Base-by-base conservation (phyloP, 2,888 invertebrate genomes). In the Osedax frankpressi region DNA sequence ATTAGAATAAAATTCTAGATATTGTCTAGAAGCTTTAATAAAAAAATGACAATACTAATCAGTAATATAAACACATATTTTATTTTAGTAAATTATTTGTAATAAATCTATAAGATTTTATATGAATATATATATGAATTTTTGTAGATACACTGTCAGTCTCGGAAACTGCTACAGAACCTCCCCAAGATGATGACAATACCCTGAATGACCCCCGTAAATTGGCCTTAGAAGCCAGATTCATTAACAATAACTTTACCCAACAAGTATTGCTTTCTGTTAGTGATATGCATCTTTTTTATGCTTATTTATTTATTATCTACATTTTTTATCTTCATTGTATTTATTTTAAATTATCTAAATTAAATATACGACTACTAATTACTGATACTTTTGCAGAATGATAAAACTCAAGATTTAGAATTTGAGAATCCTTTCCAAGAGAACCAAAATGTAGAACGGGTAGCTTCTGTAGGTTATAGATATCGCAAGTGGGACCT, bases 221-320 rank as follows among this genome's bases (percentile, higher is more conserved):
- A 86, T 88, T 98, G 77, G 95, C 96, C 0, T 88, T 97, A 11
- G 98, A 98, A 84, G 98, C 98, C 0, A 96, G 97, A 0, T 96
- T 95, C 84, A 96, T 98, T 82, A 98, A 99, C 86, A 96, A 97
- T 83, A 99, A 98, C 86, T 98, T 98, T 86, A 94, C 95, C 74
- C 97, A 98, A 82, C 98, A 98, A 88, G 94, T 92, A 59, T 81
- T 90, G 26, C 88, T 88, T 82, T 87, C 85, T 82, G 87, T 87
- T 79, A n/a, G n/a, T n/a, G n/a, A n/a, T n/a, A n/a, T n/a, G n/a
- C n/a, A n/a, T n/a, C n/a, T n/a, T n/a, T n/a, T n/a, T n/a, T n/a
- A n/a, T n/a, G n/a, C n/a, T n/a, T n/a, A n/a, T n/a, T n/a, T n/a
- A n/a, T n/a, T n/a, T n/a, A n/a, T n/a, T n/a, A n/a, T n/a, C n/a